Base-by-base conservation (phyloP, 2,888 invertebrate genomes). In the Physocephala rufipes region DNA sequence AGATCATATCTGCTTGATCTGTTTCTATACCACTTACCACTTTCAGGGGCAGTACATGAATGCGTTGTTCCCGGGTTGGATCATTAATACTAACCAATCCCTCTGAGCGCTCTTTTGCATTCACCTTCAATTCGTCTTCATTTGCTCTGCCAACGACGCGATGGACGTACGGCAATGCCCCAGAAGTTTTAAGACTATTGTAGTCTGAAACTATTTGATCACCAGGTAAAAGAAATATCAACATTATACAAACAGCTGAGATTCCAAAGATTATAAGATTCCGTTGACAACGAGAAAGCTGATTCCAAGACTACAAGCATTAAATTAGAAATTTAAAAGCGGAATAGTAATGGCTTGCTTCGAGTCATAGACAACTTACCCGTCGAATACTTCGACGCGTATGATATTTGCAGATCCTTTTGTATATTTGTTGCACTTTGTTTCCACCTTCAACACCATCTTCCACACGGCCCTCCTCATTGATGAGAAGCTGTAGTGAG, bases 221-320 rank as follows among this genome's bases (percentile, higher is more conserved):
- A 16, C 83, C 83, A 76, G 89, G 90, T 71, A 91, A 83, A 69
- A 76, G 87, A 78, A 91, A 89, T 77, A 91, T 85, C 74, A 91
- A 83, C 66, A 90, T 90, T 75, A 90, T 85, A 75, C 89, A 84
- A 74, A 90, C 81, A 63, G 91, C 87, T 73, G 89, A 83, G 73
- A 90, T 76, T 72, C 89, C 80, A 78, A 92, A 90, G 80, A 93
- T 91, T 66, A 92, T 88, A 77, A 94, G 87, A 80, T 93, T 94
- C 76, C 93, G 90, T 84, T 95, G 95, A 80, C 95, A 90, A 78
- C 95, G 90, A 21, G 95, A 95, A 71, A 95, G 86, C 78, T 92
- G 92, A 85, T 95, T 95, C 95, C 95, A 95, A 87, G 91, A 89
- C 95, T 95, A 61, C 7, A 86, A 63, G 45, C n/a, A 15, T 9